Conservation (phyloP, 2,113 vertebrate genomes). For the Myotis brandtii region DNA sequence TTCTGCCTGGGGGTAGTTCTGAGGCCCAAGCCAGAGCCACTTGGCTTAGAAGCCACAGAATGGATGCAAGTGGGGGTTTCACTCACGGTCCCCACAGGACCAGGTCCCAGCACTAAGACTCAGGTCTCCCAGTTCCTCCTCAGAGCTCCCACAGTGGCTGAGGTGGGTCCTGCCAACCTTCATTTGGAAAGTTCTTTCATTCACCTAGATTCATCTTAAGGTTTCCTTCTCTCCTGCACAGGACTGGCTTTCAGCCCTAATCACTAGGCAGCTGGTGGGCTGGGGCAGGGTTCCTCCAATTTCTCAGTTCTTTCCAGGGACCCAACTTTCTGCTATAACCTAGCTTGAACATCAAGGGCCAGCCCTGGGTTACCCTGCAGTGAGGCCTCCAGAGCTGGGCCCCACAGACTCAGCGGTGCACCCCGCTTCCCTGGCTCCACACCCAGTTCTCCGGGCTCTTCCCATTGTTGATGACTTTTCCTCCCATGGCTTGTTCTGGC, state of each 20-base stretch:
- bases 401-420: background rate
- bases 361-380: background rate
- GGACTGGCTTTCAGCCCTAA: background rate
- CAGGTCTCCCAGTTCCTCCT: background rate
- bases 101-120: slow-evolving; percentile 8
- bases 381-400: background rate
- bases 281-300: background rate
- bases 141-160: background rate
- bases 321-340: background rate
- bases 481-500: slow-evolving; percentile 22
- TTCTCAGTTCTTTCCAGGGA: slow-evolving; percentile 16
- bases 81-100: background rate
- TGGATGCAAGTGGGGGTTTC: background rate
- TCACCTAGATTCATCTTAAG: background rate
- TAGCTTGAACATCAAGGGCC: background rate
- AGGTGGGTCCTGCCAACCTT: background rate
- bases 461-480: background rate
- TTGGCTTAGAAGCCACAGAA: background rate
- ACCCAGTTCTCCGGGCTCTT: background rate
- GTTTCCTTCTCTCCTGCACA: background rate
- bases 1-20: background rate
- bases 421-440: background rate
- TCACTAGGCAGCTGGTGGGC: background rate
- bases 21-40: background rate
- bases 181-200: slow-evolving; percentile 27